phyloP scores from a whole-genome alignment of 2,113 vertebrate genomes.

The Chloropsis hardwickii region DNA sequence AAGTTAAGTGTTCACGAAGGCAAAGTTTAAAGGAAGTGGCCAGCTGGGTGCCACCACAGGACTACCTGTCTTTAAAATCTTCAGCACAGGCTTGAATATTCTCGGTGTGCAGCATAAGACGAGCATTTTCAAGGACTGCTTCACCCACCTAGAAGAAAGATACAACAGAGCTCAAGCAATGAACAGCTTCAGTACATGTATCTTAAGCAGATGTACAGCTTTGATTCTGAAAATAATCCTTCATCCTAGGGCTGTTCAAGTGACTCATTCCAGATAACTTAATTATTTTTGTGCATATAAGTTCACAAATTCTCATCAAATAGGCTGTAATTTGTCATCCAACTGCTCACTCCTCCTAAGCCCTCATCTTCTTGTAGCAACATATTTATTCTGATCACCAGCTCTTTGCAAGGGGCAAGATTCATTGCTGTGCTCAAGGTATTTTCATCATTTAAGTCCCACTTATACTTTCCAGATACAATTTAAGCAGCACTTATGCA shows the following conservation, averaged over 20 bases:
- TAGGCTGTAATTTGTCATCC: background rate
- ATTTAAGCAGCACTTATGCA: conserved; percentile 6
- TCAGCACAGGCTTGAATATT: conserved; percentile 89
- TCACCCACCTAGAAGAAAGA: conserved; percentile 82
- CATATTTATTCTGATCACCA: background rate
- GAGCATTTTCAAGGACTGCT: conserved; percentile 88
- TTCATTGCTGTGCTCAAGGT: background rate
- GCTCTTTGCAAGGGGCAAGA: background rate
- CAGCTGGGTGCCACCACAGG: background rate
- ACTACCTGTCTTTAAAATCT: conserved; percentile 89
- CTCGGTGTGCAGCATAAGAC: conserved; percentile 89
- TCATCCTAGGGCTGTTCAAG: background rate
- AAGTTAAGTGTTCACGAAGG: background rate
- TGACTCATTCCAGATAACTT: background rate
- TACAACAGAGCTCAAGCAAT: conserved; percentile 6
- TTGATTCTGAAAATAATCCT: background rate
- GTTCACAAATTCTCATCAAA: background rate
- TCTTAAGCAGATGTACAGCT: background rate
- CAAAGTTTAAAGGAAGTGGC: background rate
- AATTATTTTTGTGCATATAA: background rate
- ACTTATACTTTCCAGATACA: background rate
- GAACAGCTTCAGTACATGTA: background rate
- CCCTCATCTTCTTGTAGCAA: background rate
- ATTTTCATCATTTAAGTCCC: background rate
- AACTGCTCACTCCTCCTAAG: background rate